Evolutionary conservation across 1,140 invertebrate genomes (phyloP), one percentile per base, ranked within the genome.

Genomic region (Oedothorax gibbosus): DNA sequence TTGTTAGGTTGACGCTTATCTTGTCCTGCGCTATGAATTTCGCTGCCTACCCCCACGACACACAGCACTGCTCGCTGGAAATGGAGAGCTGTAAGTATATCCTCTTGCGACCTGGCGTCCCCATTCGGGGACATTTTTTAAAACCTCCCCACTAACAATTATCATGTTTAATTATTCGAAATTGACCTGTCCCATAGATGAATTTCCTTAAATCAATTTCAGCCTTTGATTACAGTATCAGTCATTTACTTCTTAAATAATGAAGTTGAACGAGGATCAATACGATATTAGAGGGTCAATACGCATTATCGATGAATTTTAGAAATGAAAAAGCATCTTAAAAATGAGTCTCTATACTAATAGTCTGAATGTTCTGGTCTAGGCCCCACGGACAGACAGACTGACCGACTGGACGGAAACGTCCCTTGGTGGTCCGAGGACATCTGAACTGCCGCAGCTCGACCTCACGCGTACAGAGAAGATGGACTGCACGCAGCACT

Each of bases 1-100:
- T 60, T 90, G 65, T 5, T 75, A 96, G 95, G 90, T 91, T 97
- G 86, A 97, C 95, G 0, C 89, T 97, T 82, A 94, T 97, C 2
- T 90, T 97, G 8, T 97, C 96, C 0, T 97, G 96, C 90, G 95
- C 96, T 10, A 97, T 97, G 96, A 96, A 97, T 90, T 97, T 97
- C 88, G 95, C 97, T 88, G 94, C 95, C 0, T 97, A 97, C 90
- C 96, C 95, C 0, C 95, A 90, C 77, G 89, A 90, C 79, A 90
- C 89, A 12, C 89, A 90, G 84, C 75, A 86, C 12, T 90, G 89
- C 78, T 87, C 87, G 0, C 87, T 90, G 85, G 89, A 89, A 86
- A 90, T 90, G 79, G 89, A 90, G 87, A 89, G 88, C 35, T 81
- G 89, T 89, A 87, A 89, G 89, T 89, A 80, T 15, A 56, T n/a